A percentile compares a stretch with the other conserved stretches of the same genome.
Conservation (phyloP, 2,797 vertebrate genomes). For the Coregonus sp. region DNA sequence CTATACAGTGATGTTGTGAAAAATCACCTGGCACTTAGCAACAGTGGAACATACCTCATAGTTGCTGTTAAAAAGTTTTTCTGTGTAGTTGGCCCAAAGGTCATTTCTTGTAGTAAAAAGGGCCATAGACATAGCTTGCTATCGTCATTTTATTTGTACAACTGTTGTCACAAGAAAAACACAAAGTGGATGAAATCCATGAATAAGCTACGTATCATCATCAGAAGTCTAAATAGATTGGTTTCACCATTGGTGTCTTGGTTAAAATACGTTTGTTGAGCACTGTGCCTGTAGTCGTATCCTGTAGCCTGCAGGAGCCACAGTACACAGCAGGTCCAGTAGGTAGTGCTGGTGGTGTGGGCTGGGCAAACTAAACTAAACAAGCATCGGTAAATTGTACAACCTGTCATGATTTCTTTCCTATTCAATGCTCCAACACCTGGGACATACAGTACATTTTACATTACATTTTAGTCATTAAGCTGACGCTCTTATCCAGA, state of each 20-base stretch:
- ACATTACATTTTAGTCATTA: no score
- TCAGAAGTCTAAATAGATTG: slow-evolving; percentile 54
- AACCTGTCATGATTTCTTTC: slow-evolving; percentile 60
- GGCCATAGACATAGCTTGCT: slow-evolving; percentile 50
- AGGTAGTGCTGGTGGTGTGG: slow-evolving; percentile 42
- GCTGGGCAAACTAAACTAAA: slow-evolving; percentile 47
- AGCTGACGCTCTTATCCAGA: no score
- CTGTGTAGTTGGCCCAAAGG: slow-evolving; percentile 62
- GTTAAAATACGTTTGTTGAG: slow-evolving; percentile 78
- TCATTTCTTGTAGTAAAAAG: slow-evolving; percentile 52
- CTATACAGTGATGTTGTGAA: slow-evolving; percentile 57
- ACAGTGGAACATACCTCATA: slow-evolving; percentile 70
- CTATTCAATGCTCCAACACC: slow-evolving; percentile 60
- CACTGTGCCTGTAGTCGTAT: slow-evolving; percentile 79
- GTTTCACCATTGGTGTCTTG: slow-evolving; percentile 82
- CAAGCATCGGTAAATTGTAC: slow-evolving; percentile 59
- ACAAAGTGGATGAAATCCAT: slow-evolving; percentile 37
- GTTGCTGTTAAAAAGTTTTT: slow-evolving; percentile 74
- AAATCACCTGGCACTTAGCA: slow-evolving; percentile 70
- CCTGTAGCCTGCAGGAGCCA: slow-evolving; percentile 74
- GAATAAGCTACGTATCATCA: slow-evolving; percentile 59
- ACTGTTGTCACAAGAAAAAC: slow-evolving; percentile 59
- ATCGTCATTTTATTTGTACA: slow-evolving; percentile 61
- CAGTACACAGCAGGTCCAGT: slow-evolving; percentile 44
- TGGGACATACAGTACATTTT: slow-evolving; percentile 34